Evolutionary conservation across 2,113 vertebrate genomes (phyloP), one percentile per base, ranked within the genome.

Genomic region (Lanius collurio): DNA sequence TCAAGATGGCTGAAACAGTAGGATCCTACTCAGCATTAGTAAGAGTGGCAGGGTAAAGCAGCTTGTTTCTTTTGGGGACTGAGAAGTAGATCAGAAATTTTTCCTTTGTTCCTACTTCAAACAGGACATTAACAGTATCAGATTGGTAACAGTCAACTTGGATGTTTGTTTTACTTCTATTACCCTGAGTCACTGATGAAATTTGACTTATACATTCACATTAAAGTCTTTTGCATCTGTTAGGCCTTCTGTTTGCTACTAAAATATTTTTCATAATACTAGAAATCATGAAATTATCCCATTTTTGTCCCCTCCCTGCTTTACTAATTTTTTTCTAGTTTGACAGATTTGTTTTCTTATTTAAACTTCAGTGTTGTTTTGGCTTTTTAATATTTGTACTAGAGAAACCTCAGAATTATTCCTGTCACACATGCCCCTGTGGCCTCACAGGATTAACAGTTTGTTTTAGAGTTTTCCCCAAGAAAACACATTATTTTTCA

Each of bases 231-330:
- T 83, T 6, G 4, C 35, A 30, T 96, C 84, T 96, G 53, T 65
- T 93, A 78, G 78, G 76, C 74, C 55, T 94, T 85, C 80, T 91
- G 50, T 96, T 96, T 92, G 49, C 87, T 93, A 79, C 77, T 75
- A 35, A 87, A 87, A 52, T 64, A 11, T 19, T 83, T 57, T 50
- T 95, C 26, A 13, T 60, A 49, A 42, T 1, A 22, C 84, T 84
- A 52, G 31, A 80, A 91, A 87, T 74, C 27, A n/a, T 74, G 4
- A 44, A 56, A 81, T 26, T n/a, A 75, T 42, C 27, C 14, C 7
- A 33, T 55, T 87, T 42, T 64, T 44, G 10, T 55, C 11, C 13
- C 6, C 10, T 69, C 8, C 17, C 24, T 2, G 4, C 67, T 78
- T 64, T 42, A 33, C 52, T 76, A 4, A 3, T 55, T 59, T 64